Conservation (phyloP, 2,888 invertebrate species). For the Trichacis sp. region DNA sequence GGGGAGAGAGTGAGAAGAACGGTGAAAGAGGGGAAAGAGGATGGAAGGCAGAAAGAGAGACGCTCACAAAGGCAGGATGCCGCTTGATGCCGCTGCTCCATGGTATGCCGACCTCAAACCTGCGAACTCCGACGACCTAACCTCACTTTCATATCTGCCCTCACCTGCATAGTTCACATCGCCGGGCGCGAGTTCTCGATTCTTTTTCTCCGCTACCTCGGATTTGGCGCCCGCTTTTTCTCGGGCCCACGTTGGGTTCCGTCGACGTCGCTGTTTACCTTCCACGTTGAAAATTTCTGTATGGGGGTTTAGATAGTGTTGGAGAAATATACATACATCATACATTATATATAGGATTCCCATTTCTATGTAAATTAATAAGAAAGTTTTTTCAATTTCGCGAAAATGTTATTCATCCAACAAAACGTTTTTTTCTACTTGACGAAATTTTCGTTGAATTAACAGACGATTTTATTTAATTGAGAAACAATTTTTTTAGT, state of each 20-base stretch:
- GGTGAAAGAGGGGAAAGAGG: constrained; percentile 1
- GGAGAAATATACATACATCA: too few species aligned
- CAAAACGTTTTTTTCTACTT: too few species aligned
- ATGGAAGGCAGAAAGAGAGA: constrained; percentile 25
- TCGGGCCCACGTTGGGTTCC: too few species aligned
- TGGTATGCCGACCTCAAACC: constrained; percentile 53
- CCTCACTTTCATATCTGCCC: constrained; percentile 49
- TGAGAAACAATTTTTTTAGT: too few species aligned
- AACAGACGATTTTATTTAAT: too few species aligned
- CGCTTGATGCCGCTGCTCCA: constrained; percentile 47
- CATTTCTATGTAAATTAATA: too few species aligned
- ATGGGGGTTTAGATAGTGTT: not conserved
- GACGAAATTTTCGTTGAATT: too few species aligned
- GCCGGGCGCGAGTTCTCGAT: constrained; percentile 12
- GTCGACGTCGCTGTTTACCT: too few species aligned
- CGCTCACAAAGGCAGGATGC: constrained; percentile 56
- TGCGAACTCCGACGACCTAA: constrained; percentile 52
- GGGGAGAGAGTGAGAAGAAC: constrained; percentile 6
- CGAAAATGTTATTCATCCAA: too few species aligned
- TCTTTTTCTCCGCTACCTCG: not conserved
- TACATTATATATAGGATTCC: too few species aligned
- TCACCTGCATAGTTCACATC: constrained; percentile 45
- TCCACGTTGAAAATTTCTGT: not conserved
- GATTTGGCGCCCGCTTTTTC: constrained; percentile 3
- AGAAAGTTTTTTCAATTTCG: too few species aligned